These are phyloP conservation scores for Tapirus terrestris DNA, from an alignment of 2,113 vertebrate genomes.

Conservation along the genomic window DNA sequence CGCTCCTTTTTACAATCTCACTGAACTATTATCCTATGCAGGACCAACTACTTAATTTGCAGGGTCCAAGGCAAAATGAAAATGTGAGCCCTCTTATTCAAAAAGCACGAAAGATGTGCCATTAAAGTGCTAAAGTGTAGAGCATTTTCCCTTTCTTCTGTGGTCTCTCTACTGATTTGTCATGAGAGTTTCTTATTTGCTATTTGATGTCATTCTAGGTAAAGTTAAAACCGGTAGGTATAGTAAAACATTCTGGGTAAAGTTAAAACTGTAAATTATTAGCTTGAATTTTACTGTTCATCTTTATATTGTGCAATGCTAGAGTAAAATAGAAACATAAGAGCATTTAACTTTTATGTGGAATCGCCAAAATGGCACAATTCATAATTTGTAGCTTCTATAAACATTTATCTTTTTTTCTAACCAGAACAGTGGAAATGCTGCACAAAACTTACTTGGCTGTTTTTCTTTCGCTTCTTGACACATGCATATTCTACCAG, in stretches of 20 bases:
- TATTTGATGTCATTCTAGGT: neutral
- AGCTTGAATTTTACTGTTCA: neutral
- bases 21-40: neutral
- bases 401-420: neutral
- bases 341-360: neutral
- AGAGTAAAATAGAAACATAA: neutral
- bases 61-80: neutral
- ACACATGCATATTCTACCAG: neutral
- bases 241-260: neutral
- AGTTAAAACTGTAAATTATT: conserved; percentile 1
- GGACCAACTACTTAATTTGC: neutral
- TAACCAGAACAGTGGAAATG: neutral
- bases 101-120: neutral
- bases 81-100: neutral
- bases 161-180: neutral
- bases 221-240: neutral
- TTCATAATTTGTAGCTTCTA: neutral
- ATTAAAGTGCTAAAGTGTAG: neutral
- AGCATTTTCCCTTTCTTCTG: neutral
- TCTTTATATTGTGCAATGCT: neutral
- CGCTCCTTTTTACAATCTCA: neutral
- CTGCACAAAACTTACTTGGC: neutral
- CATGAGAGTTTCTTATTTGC: neutral
- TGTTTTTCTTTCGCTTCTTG: neutral
- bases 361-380: neutral